Evolutionary conservation across 2,797 vertebrate genomes (phyloP).

Genomic region (Dipus sagitta): DNA sequence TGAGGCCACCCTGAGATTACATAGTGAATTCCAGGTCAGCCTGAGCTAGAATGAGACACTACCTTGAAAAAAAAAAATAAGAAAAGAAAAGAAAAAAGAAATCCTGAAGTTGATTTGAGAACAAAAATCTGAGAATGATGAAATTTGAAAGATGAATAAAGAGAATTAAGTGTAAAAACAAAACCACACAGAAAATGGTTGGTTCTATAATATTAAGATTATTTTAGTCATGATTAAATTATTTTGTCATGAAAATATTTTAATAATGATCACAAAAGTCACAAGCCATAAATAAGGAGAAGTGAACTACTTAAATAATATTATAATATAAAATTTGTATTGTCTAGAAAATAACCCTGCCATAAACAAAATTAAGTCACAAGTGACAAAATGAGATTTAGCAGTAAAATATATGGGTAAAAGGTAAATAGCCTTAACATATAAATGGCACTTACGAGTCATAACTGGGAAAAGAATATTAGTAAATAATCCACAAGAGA

Average conservation of each 20-base stretch:
- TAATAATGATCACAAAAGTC: conserved; percentile 20
- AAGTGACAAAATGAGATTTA: conserved; percentile 47
- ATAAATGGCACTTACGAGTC: conserved; percentile 22
- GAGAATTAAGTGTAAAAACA: background rate
- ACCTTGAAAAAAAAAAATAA: no score
- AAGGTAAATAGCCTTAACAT: background rate
- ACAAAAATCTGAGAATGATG: conserved; percentile 5
- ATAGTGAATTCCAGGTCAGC: no score
- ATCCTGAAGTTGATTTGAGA: conserved; percentile 35
- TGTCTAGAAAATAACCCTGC: background rate
- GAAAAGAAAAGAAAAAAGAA: background rate
- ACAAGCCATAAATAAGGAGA: background rate
- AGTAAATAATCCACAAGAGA: background rate
- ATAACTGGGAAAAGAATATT: background rate
- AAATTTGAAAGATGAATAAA: background rate
- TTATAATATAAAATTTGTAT: conserved; percentile 7
- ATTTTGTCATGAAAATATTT: background rate
- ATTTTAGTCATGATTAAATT: conserved; percentile 42
- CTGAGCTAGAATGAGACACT: no score
- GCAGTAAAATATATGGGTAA: conserved; percentile 1
- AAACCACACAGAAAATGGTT: background rate
- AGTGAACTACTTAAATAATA: conserved; percentile 19
- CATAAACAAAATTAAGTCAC: conserved; percentile 34
- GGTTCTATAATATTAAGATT: conserved; percentile 38
- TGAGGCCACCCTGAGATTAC: no score